Evolutionary conservation across 2,113 vertebrate genomes (phyloP), one percentile per base, ranked within the genome.

Genomic region (Pseudorhombus dupliciocellatus): DNA sequence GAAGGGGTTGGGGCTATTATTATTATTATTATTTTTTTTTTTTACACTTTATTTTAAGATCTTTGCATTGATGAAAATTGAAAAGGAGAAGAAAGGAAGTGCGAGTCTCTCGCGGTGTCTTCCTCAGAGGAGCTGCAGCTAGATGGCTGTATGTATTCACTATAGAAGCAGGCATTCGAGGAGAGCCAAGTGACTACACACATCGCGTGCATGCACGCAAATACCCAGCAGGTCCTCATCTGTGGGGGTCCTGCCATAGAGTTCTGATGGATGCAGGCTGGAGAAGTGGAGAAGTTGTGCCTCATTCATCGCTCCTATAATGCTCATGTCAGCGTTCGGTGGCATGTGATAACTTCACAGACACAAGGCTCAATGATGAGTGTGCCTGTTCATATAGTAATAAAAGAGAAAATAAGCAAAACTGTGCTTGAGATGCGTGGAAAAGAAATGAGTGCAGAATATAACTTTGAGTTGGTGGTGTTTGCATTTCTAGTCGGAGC

Each of bases 131-230:
- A 84, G 87, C 90, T 83, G 89, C 91, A 92, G 91, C 92, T 93
- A 92, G 92, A 88, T 92, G 92, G 92, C 93, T 90, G 90, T 87
- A 90, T 92, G 88, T 90, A 92, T 87, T 91, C 92, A 67, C 84
- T 76, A 70, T 86, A 85, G 82, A 84, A 73, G 73, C 83, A 67
- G 76, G 75, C 79, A 70, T 77, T 90, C 88, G 14, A 84, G 77
- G 89, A 88, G 90, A 87, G 80, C 67, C 18, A 50, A 80, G 75
- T 46, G 44, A 48, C 61, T 70, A 26, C 79, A 77, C 67, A 70
- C 18, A 24, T 67, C 31, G 25, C 56, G 63, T 58, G 30, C 44
- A 57, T 28, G 40, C 76, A 80, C 71, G 77, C 73, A 83, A 60
- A 78, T 66, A 67, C 78, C 73, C 61, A 22, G 31, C 31, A 52